These are phyloP conservation scores for Turnix velox DNA, from an alignment of 2,113 vertebrate genomes.

Conservation along the genomic window DNA sequence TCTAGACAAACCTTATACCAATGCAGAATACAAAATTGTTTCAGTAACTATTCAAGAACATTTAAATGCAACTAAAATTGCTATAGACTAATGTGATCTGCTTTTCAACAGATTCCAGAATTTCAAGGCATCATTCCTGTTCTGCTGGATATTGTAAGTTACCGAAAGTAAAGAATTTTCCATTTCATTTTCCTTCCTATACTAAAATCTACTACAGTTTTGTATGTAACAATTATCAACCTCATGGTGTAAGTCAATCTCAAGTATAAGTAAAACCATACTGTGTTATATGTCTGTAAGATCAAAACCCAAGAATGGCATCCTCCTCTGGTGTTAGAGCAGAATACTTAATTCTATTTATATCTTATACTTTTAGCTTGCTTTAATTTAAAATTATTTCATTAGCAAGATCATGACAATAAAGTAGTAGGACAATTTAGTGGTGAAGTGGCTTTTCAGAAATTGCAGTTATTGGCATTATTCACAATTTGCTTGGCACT, in stretches of 20 bases:
- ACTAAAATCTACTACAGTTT: not conserved
- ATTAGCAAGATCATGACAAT: not conserved
- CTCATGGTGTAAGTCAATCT: not conserved
- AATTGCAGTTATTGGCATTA: conserved; percentile 17
- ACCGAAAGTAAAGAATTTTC: not conserved
- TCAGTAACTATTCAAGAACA: not conserved
- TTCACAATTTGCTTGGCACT: not conserved
- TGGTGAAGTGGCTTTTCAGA: conserved; percentile 4
- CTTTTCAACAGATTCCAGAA: not conserved
- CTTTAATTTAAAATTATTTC: not conserved
- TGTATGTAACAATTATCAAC: not conserved
- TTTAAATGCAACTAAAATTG: not conserved
- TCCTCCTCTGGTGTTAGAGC: not conserved
- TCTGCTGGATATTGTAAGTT: not conserved
- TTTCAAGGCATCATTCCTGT: not conserved
- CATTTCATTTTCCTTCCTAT: not conserved
- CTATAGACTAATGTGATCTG: not conserved
- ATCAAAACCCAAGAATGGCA: not conserved
- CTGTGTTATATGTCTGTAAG: not conserved
- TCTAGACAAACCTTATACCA: not conserved
- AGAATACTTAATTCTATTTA: not conserved
- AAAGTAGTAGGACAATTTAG: not conserved
- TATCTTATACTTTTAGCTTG: not conserved
- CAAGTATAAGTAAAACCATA: not conserved
- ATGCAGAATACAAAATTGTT: not conserved